These are phyloP conservation scores for Aphrophora alni DNA, from an alignment of 2,888 invertebrate species.

Conservation along the genomic window DNA sequence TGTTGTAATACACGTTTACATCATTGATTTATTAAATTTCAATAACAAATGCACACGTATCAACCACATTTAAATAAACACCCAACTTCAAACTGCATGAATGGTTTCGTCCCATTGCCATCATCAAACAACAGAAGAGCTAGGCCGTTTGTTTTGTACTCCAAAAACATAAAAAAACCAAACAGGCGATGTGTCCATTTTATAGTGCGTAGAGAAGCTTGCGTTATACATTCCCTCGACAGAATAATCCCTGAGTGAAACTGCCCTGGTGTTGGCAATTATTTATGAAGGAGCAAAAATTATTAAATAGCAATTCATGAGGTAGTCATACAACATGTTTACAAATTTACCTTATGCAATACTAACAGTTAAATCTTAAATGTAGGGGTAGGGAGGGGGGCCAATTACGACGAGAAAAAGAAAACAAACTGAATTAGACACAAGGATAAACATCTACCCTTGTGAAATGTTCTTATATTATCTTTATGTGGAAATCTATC, in stretches of 20 bases:
- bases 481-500: background rate
- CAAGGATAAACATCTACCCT: background rate
- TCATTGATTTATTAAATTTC: no score
- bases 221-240: background rate
- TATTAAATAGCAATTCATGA: background rate
- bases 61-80: background rate
- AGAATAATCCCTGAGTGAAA: background rate
- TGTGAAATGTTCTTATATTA: background rate
- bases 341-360: background rate
- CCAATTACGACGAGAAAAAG: no score
- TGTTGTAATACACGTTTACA: no score
- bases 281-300: background rate
- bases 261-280: background rate
- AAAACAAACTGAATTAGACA: background rate
- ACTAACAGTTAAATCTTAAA: background rate
- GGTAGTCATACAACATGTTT: background rate
- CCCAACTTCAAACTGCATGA: background rate
- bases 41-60: background rate
- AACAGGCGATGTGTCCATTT: background rate
- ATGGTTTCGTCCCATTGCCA: background rate
- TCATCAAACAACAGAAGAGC: background rate
- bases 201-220: background rate
- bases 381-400: no score
- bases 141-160: slow-evolving; percentile 5
- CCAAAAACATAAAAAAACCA: background rate